These are phyloP conservation scores for Ophthalmolycus amberensis DNA, from an alignment of 2,113 vertebrate genomes.

Conservation along the genomic window DNA sequence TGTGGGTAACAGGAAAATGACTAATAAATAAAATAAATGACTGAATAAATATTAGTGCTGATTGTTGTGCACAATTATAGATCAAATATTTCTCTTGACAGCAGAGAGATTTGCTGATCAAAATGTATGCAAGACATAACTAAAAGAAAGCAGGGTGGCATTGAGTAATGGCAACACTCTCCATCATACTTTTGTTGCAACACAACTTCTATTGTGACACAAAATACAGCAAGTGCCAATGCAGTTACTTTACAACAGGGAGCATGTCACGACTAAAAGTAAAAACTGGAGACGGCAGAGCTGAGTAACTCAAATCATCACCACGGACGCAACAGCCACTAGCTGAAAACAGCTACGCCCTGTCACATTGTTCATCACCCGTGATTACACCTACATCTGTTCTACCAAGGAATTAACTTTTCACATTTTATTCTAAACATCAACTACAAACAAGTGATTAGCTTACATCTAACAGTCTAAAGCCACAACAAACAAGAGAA, in stretches of 20 bases:
- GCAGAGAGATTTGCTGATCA: slow-evolving; percentile 4
- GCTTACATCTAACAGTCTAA: slow-evolving; percentile 1
- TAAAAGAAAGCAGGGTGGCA: not conserved
- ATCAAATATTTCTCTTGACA: slow-evolving; percentile 23
- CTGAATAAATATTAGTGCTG: not conserved
- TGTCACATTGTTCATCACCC: slow-evolving; percentile 26
- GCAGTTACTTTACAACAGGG: not conserved
- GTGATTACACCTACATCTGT: slow-evolving; percentile 58
- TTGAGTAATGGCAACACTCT: slow-evolving; percentile 10
- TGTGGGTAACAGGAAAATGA: slow-evolving; percentile 15
- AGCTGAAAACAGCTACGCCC: slow-evolving; percentile 7
- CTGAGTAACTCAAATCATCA: slow-evolving; percentile 18
- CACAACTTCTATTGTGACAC: not conserved
- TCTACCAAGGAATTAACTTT: slow-evolving; percentile 48
- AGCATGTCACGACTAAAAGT: not conserved
- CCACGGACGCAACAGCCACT: not conserved
- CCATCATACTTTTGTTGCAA: not conserved
- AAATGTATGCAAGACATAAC: not conserved
- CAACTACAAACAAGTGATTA: not conserved
- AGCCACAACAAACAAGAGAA: not conserved
- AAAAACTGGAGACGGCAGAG: slow-evolving; percentile 9
- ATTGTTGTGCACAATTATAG: slow-evolving; percentile 16
- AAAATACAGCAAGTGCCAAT: not conserved
- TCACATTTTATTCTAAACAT: not conserved
- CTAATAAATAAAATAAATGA: not conserved